Percentiles rank a stretch among this genome's conserved stretches.
phyloP scores from a whole-genome alignment of 2,888 invertebrate species.

The Eulithis testata region DNA sequence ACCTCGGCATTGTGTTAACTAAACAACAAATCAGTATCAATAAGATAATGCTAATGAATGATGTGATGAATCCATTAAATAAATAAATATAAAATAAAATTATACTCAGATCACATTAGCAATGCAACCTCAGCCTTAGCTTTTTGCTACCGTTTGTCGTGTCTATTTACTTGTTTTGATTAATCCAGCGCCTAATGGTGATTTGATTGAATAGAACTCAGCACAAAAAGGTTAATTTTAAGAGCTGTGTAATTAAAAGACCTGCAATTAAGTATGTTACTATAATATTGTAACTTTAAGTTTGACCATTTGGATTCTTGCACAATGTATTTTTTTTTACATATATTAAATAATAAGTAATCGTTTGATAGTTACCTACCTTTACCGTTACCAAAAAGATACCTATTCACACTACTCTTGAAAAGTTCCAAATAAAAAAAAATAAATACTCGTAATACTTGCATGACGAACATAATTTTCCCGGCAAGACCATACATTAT shows the following conservation, averaged over 20 bases:
- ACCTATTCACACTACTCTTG: no score
- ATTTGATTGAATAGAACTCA: constrained; percentile 30
- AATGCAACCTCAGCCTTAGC: constrained; percentile 16
- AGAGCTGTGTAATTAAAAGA: constrained; percentile 21
- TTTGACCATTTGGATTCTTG: not conserved
- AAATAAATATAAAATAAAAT: no score
- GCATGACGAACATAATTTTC: no score
- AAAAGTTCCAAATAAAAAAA: no score
- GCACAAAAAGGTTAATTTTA: constrained; percentile 32
- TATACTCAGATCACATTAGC: not conserved
- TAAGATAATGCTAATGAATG: not conserved
- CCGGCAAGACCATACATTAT: no score
- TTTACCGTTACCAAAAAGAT: no score
- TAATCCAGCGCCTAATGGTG: constrained; percentile 30
- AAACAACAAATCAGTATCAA: not conserved
- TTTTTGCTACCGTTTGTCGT: constrained; percentile 32
- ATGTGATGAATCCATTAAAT: not conserved
- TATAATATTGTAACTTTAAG: not conserved
- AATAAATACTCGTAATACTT: no score
- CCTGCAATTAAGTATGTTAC: not conserved
- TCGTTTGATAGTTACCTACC: no score
- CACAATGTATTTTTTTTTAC: no score
- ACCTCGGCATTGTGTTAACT: no score
- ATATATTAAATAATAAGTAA: no score
- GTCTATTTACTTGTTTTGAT: constrained; percentile 29